Base-by-base conservation (phyloP, 2,888 invertebrate species). In the Drosophila longiperda region DNA sequence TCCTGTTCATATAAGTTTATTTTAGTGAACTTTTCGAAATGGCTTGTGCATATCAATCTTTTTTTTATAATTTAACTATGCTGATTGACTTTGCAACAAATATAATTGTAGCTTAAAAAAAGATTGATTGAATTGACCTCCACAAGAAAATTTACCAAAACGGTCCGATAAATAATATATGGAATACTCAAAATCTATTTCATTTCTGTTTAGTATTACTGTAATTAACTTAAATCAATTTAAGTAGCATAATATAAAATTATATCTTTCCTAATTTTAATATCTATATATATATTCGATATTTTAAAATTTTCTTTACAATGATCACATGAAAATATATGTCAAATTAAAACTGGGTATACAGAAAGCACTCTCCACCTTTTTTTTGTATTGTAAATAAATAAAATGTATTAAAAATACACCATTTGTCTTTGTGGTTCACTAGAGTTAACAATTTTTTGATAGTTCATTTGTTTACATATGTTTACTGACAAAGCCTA, bases 251-350 rank as follows among this genome's bases (percentile, higher is more conserved):
- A 12, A 20, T 7, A 12, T 7, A 12, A 20, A 20, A 45, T 12
- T 0, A 45, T 12, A 15, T 1, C 3, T 20, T 20, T 7, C 1
- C 1, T 45, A 20, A 7, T 6, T 12, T 0, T 20, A 12, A 12
- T 45, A 45, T 45, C 20, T 45, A 1, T 7, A 45, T 15, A 20
- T 7, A 7, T 3, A 12, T 45, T 15, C 7, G 20, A 20, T 20
- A 20, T 15, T 45, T 3, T 0, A 3, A 45, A 1, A 15, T 7
- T 15, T 15, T 15, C 20, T 15, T 7, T 20, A 45, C 20, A 20
- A 45, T 45, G 45, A 20, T 20, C 20, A 20, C 45, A 20, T 20
- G 20, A 42, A 12, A 1, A 20, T 12, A 45, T 20, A 7, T 20
- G 12, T 3, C 20, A 42, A 7, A 12, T 42, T 42, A 7, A 42